Percentiles rank a stretch among this genome's conserved stretches.
These are phyloP conservation scores for Cherax quadricarinatus DNA, from an alignment of 1,140 invertebrate genomes.

Conservation along the genomic window DNA sequence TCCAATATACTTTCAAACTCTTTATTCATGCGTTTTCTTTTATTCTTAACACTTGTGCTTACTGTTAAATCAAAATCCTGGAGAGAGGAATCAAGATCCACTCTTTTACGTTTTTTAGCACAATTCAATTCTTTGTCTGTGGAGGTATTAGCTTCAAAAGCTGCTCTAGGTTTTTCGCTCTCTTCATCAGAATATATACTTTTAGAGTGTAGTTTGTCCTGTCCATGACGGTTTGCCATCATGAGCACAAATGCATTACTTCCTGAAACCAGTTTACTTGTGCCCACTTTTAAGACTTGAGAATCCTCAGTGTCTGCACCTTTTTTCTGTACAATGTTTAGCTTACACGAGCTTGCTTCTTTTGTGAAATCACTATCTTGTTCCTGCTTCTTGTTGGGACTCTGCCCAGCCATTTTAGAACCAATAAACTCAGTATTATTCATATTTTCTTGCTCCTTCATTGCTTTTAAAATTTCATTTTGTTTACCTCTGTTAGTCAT, in stretches of 20 bases:
- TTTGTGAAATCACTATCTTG: not conserved
- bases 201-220: not conserved
- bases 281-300: not conserved
- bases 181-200: not conserved
- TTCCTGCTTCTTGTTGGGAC: not conserved
- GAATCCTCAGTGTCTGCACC: not conserved
- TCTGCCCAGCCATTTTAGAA: not conserved
- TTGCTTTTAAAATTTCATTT: conserved; percentile 5
- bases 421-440: not conserved
- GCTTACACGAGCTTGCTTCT: not conserved
- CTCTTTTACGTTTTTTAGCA: not conserved
- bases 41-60: not conserved
- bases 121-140: not conserved
- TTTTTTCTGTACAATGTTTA: not conserved
- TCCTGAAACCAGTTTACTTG: not conserved
- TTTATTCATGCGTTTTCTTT: not conserved
- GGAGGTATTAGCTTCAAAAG: not conserved
- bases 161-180: not conserved
- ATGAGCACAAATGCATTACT: not conserved
- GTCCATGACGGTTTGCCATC: conserved; percentile 1
- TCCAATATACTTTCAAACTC: not conserved
- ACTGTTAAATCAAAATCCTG: conserved; percentile 41
- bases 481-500: conserved; percentile 39
- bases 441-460: not conserved
- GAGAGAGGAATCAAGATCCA: conserved; percentile 29